Evolutionary conservation across 1,140 invertebrate genomes (phyloP), one percentile per base, ranked within the genome.

Genomic region (Apis florea): DNA sequence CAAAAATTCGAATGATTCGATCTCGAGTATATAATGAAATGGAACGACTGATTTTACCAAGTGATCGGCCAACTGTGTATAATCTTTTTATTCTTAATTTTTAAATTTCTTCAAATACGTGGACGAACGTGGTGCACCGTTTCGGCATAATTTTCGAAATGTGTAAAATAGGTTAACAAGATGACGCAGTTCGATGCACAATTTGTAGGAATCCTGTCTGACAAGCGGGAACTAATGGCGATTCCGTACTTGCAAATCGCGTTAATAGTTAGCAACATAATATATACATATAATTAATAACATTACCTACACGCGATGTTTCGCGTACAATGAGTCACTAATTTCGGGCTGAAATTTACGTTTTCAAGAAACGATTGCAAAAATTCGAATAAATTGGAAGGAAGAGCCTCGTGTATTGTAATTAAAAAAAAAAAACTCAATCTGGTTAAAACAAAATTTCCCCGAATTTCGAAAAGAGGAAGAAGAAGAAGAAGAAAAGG

Each of bases 111-210:
- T 53, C 5, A 2, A 13, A 47, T 5, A 15, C 19, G 11, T 17
- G 19, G 13, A 13, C 54, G 12, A 5, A 19, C 12, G 24, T 15
- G 17, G 15, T 17, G 17, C 11, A 12, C 12, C 24, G 9, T 21
- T 56, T 49, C 40, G 11, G 11, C 11, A 73, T 19, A 59, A 59
- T 73, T 47, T 73, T 47, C 21, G 56, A 59, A 58, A 59, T 21
- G 40, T 8, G n/a, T 11, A 73, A 73, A 73, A 17, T 61, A 21
- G 71, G 56, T 73, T 73, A 73, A 59, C 40, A n/a, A 59, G n/a
- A 47, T 59, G 70, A 19, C 31, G 56, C n/a, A 17, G 47, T 47
- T 73, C 71, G 53, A 73, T 59, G 11, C 49, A 19, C 19, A 73
- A 24, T 73, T 24, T 59, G 40, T 49, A 61, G 13, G 40, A 59